These are phyloP conservation scores for Tokudaia tokunoshimensis DNA, from an alignment of 2,797 vertebrate genomes.

Conservation along the genomic window DNA sequence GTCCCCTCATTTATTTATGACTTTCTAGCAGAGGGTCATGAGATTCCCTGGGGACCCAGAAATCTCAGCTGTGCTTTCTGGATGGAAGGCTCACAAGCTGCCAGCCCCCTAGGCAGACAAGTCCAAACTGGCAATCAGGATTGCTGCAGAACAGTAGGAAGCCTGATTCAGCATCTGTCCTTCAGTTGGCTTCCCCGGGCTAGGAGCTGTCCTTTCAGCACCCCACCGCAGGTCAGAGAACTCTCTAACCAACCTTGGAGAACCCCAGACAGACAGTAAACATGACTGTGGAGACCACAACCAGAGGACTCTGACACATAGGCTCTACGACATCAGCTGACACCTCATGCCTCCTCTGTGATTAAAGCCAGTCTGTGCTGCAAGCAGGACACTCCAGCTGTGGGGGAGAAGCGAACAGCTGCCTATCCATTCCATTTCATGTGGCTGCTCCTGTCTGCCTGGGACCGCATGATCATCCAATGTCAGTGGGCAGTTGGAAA, in stretches of 20 bases:
- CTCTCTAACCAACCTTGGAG: accelerated
- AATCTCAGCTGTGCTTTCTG: slow-evolving; percentile 56
- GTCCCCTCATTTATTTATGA: neutral
- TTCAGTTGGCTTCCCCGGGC: neutral
- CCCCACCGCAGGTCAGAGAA: neutral
- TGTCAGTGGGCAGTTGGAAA: neutral
- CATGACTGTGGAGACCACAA: neutral
- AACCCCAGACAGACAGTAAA: neutral
- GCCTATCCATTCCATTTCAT: accelerated
- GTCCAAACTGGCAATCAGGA: neutral
- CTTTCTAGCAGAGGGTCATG: neutral
- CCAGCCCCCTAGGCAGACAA: accelerated
- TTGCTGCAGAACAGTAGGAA: neutral
- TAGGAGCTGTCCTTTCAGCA: slow-evolving; percentile 88
- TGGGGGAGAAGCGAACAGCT: too few species aligned
- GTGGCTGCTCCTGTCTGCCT: neutral
- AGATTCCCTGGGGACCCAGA: neutral
- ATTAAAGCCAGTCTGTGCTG: neutral
- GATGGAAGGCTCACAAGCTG: slow-evolving; percentile 1
- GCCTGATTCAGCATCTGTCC: neutral
- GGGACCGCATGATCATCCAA: neutral
- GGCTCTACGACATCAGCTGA: neutral
- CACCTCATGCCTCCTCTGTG: neutral
- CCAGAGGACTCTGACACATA: neutral
- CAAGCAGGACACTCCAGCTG: accelerated